Conservation (phyloP, 2,888 invertebrate species). For the Apomyelois bistriatella region DNA sequence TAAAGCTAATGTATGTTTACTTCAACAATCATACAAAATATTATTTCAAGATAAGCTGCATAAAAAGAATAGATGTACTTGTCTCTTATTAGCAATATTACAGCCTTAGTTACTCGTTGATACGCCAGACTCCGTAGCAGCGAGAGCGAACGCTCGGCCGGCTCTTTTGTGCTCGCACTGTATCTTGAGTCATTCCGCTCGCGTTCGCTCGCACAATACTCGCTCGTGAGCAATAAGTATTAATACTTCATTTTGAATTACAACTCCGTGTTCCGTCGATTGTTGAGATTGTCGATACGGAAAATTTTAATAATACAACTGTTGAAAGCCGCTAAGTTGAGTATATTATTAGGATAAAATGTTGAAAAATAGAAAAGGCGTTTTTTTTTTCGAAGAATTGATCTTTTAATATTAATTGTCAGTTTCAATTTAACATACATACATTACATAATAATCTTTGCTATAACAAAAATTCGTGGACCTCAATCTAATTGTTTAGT, state of each 20-base stretch:
- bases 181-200: slow-evolving; percentile 1
- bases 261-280: not conserved
- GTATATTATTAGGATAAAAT: no score
- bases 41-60: no score
- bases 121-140: not conserved
- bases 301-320: not conserved
- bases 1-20: no score
- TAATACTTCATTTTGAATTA: slow-evolving; percentile 3
- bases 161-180: not conserved
- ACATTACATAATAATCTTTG: no score
- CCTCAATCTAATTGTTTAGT: no score
- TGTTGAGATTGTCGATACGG: not conserved
- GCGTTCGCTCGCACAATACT: not conserved
- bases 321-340: not conserved
- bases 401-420: no score
- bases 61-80: no score
- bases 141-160: not conserved
- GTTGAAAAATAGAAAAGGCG: no score
- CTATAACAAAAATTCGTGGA: no score
- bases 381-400: no score
- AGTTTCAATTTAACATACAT: no score
- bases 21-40: no score
- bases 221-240: not conserved
- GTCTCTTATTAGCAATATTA: not conserved
- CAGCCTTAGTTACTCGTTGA: not conserved